A percentile compares a stretch with the other conserved stretches of the same genome.
Conservation (phyloP, 2,797 vertebrate species). For the Peromyscus attwateri region DNA sequence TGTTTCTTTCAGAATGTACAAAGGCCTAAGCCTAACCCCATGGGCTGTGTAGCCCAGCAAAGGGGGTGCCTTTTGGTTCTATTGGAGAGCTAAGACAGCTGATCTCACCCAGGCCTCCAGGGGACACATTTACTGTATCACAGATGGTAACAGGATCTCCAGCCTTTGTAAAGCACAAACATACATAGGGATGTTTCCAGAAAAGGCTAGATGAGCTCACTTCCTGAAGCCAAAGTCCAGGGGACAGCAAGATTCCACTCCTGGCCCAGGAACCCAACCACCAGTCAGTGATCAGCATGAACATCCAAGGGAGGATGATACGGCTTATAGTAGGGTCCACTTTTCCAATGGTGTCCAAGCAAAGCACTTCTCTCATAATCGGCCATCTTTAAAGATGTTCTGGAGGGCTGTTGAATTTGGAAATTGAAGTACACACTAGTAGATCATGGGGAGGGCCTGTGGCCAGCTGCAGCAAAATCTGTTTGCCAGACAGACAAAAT, state of each 20-base stretch:
- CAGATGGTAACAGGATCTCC: rapidly evolving
- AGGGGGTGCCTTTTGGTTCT: background rate
- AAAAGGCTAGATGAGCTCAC: background rate
- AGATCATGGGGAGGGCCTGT: rapidly evolving
- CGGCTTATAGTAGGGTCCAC: rapidly evolving
- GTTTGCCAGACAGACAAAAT: background rate
- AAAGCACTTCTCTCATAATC: background rate
- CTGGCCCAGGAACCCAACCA: background rate
- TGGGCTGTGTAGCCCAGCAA: rapidly evolving
- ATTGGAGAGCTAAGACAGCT: no score
- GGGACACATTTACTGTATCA: rapidly evolving
- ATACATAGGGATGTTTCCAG: background rate
- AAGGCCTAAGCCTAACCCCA: background rate
- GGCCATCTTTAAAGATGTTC: background rate
- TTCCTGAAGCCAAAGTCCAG: background rate
- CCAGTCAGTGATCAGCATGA: rapidly evolving
- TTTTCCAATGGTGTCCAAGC: background rate
- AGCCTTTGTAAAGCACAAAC: background rate
- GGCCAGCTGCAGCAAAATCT: background rate
- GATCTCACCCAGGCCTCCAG: background rate
- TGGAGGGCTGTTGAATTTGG: rapidly evolving
- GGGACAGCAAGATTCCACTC: background rate
- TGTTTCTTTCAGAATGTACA: background rate
- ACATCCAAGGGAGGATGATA: rapidly evolving
- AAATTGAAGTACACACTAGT: background rate